These are phyloP conservation scores for Ditula angustiorana DNA, from an alignment of 2,888 invertebrate species.

Conservation along the genomic window DNA sequence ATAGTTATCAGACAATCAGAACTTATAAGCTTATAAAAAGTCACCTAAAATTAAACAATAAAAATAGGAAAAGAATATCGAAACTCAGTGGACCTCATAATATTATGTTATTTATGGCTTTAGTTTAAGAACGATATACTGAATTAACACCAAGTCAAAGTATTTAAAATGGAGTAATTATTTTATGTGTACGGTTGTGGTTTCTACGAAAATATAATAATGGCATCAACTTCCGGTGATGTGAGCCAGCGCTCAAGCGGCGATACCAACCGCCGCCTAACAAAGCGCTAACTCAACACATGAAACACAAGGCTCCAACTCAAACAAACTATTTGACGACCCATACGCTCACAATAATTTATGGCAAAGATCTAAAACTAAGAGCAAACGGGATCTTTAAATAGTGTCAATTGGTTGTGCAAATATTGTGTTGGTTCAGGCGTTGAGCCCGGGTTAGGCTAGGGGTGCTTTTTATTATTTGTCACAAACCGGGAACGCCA, in stretches of 20 bases:
- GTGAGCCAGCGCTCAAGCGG: constrained; percentile 8
- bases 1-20: too few relatives aligned
- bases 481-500: constrained; percentile 40
- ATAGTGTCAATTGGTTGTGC: constrained; percentile 58
- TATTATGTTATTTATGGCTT: not conserved
- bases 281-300: constrained; percentile 6
- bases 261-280: constrained; percentile 12
- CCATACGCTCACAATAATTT: constrained; percentile 60
- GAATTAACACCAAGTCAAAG: not conserved
- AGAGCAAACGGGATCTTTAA: constrained; percentile 59
- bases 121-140: not conserved
- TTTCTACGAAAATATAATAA: constrained; percentile 36
- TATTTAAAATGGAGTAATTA: not conserved
- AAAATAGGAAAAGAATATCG: too few relatives aligned
- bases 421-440: constrained; percentile 49
- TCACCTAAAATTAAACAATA: too few relatives aligned
- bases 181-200: constrained; percentile 9
- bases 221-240: constrained; percentile 33
- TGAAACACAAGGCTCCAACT: constrained; percentile 1
- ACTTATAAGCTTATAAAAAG: too few relatives aligned
- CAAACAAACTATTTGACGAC: constrained; percentile 51
- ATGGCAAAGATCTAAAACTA: constrained; percentile 62
- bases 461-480: constrained; percentile 24
- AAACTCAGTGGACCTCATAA: not conserved
- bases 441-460: constrained; percentile 16